phyloP scores from a whole-genome alignment of 2,113 vertebrate genomes.

The Muscicapa adusta region DNA sequence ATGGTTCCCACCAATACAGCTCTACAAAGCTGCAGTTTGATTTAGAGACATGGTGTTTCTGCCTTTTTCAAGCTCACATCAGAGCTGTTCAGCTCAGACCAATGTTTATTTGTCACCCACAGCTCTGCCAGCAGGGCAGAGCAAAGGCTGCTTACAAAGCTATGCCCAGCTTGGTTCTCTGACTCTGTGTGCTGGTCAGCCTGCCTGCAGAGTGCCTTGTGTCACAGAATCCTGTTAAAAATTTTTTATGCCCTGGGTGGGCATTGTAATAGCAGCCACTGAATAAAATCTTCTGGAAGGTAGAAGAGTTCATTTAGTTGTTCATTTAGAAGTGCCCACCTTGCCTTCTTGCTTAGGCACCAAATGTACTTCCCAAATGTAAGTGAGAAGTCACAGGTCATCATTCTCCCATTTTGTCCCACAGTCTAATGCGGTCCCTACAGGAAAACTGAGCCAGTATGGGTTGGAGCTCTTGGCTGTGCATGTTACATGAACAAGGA shows the following conservation, averaged over 20 bases:
- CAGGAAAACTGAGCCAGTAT: neutral
- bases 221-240: accelerated
- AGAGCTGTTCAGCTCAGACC: neutral
- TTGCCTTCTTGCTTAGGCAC: neutral
- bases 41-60: neutral
- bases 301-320: neutral
- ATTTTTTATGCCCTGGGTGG: neutral
- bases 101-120: accelerated
- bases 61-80: neutral
- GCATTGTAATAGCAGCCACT: neutral
- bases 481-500: neutral
- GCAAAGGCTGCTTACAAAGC: neutral
- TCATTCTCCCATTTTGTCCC: neutral
- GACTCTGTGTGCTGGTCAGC: neutral
- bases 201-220: neutral
- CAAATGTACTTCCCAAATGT: neutral
- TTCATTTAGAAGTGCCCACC: neutral
- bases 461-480: neutral
- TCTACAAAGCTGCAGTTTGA: neutral
- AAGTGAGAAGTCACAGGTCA: neutral
- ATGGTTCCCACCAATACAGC: neutral
- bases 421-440: neutral
- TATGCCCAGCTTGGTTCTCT: neutral
- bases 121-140: neutral
- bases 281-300: neutral